Percentiles rank a stretch among this genome's conserved stretches.
phyloP scores from a whole-genome alignment of 2,888 invertebrate species.

The Stenichneumon culpator region DNA sequence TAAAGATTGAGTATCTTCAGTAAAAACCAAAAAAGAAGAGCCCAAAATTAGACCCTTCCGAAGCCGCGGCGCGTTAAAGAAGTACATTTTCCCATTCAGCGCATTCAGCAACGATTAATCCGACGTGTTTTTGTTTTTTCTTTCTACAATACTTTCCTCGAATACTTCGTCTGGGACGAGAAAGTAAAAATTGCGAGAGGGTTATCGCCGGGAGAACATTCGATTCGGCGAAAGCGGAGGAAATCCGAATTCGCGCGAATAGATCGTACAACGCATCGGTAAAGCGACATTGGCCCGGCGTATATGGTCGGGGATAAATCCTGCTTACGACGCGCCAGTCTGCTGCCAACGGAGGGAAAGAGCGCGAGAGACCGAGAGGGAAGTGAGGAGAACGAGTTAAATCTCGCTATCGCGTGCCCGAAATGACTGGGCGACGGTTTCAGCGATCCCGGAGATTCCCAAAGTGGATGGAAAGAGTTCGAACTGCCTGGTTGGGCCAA shows the following conservation, averaged over 20 bases:
- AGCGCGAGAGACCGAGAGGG: background rate
- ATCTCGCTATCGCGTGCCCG: slow-evolving; percentile 58
- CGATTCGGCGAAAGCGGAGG: slow-evolving; percentile 35
- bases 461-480: slow-evolving; percentile 27
- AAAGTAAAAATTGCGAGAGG: slow-evolving; percentile 17
- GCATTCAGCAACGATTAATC: no score
- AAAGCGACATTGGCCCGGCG: background rate
- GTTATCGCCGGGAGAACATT: slow-evolving; percentile 32
- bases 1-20: no score
- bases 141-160: background rate
- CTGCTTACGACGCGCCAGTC: slow-evolving; percentile 41
- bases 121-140: no score
- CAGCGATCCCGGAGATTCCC: slow-evolving; percentile 31
- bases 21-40: no score
- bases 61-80: no score
- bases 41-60: no score
- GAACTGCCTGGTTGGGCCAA: slow-evolving; percentile 6
- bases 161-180: background rate
- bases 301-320: slow-evolving; percentile 36
- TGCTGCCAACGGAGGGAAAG: background rate
- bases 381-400: slow-evolving; percentile 42
- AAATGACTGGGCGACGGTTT: slow-evolving; percentile 54
- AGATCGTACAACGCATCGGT: slow-evolving; percentile 11
- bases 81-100: no score
- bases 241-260: slow-evolving; percentile 12